Base-by-base conservation (phyloP, 2,797 vertebrate species). In the Ctenopoma kingsleyae region DNA sequence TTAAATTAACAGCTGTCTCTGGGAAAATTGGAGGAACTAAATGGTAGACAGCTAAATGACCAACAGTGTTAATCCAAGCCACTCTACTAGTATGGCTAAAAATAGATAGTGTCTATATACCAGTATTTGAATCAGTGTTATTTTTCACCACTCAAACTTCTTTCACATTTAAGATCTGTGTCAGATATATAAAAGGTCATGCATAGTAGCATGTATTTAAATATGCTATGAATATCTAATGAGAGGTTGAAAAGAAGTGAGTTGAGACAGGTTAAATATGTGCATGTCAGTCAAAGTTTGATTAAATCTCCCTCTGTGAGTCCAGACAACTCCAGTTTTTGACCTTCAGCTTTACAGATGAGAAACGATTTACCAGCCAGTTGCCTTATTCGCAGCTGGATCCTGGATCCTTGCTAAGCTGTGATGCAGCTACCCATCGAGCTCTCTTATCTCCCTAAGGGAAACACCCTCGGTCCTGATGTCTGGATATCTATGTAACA, bases 321-420 rank as follows among this genome's bases (percentile, higher is more conserved):
- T 67, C 27, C 54, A 77, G 66, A 80, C 68, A 69, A 67, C 63
- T 75, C 84, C 46, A 64, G 46, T 79, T 64, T 82, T 58, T 81
- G 77, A 88, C 84, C 81, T 87, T 83, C 69, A 84, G 32, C 67
- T 87, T 59, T 41, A 22, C 53, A 73, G 75, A 83, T 63, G 71
- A 75, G 44, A 35, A 79, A 62, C 22, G 35, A 63, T 70, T 68
- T 85, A 40, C 62, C 62, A 71, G 79, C 44, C 69, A 50, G 48
- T 60, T 12, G 23, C 49, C 52, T 82, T 58, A 65, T 70, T 65
- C 51, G 19, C 3, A 10, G 57, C 79, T 74, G 53, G 46, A 83
- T 59, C 57, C 47, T 15, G 57, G 63, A n/a, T 52, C 62, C 53
- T 38, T 51, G 49, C 59, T 78, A 43, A 0, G 76, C 81, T 69